Evolutionary conservation across 1,140 invertebrate genomes (phyloP), one percentile per base, ranked within the genome.

Genomic region (Araneus ventricosus): DNA sequence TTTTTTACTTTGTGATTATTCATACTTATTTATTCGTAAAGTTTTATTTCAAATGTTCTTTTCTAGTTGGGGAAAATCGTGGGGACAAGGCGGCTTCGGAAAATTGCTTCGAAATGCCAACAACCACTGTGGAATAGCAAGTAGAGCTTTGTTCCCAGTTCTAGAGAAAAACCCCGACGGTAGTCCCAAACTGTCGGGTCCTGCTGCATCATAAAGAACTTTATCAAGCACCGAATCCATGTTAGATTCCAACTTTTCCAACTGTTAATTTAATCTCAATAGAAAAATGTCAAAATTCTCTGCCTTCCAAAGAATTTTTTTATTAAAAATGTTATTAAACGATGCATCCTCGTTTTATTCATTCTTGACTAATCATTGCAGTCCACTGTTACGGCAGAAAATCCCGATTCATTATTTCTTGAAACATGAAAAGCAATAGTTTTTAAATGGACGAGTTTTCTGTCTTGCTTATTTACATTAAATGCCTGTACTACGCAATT

Each of bases 21-120:
- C 10, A 45, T 52, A 14, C 17, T 52, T 52, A 52, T 45, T 45
- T 45, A 45, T 52, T 52, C 17, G 10, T 52, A 37, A 75, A 20
- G 5, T 22, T 75, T 14, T 20, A 27, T 57, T 90, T 10, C 6
- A 27, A 27, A 84, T 37, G 27, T 75, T 41, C 41, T 57, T 87
- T 88, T 93, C 2, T 95, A 98, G 97, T 97, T 98, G 98, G 98
- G 97, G 97, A 4, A 84, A 90, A 30, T 88, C 84, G 1, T 96
- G 96, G 96, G 96, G 96, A 80, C 92, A 95, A 85, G 41, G 95
- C 20, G 96, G 96, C 1, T 96, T 95, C 94, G 94, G 96, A 30
- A 94, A 94, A 87, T 96, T 96, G 94, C 90, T 94, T 0, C 94
- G 96, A 41, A 96, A 96, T 90, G 94, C 94, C 59, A 94, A 95